Percentiles rank a stretch among this genome's conserved stretches.
Evolutionary conservation across 2,113 vertebrate species (phyloP).

Genomic region (Mastomys natalensis): DNA sequence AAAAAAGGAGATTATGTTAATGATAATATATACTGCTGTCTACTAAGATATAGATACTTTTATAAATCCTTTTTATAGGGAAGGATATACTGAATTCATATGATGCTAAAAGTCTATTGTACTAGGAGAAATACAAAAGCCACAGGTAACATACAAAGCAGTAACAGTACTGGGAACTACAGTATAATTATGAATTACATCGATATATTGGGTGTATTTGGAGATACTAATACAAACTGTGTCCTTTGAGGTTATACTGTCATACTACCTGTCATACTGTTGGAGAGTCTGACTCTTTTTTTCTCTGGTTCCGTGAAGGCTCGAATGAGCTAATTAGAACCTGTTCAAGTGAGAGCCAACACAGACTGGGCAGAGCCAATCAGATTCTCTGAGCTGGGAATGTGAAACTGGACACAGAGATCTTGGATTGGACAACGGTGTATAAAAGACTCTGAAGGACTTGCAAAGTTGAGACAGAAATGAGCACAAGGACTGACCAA

Average conservation of each 20-base stretch:
- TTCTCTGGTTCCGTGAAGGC: not conserved
- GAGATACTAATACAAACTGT: not conserved
- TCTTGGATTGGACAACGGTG: not conserved
- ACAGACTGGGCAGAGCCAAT: not conserved
- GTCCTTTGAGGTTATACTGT: not conserved
- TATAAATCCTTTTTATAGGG: not conserved
- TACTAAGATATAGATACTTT: not conserved
- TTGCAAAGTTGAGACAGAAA: not conserved
- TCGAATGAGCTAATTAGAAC: not conserved
- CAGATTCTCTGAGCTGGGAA: not conserved
- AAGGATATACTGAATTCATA: not conserved
- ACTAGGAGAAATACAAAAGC: not conserved
- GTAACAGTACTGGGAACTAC: not conserved
- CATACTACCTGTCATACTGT: not conserved
- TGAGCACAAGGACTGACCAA: not conserved
- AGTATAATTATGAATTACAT: not conserved
- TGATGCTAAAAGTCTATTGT: not conserved
- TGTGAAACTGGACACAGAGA: not conserved
- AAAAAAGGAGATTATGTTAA: not conserved
- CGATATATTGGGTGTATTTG: not conserved
- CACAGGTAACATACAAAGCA: not conserved
- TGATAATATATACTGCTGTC: not conserved
- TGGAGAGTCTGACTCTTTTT: not conserved
- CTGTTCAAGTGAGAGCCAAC: not conserved
- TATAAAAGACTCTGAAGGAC: not conserved